Percentiles rank a stretch among this genome's conserved stretches.
These are phyloP conservation scores for Typhlichthys eigenmanni DNA, from an alignment of 2,797 vertebrate genomes.

Conservation along the genomic window DNA sequence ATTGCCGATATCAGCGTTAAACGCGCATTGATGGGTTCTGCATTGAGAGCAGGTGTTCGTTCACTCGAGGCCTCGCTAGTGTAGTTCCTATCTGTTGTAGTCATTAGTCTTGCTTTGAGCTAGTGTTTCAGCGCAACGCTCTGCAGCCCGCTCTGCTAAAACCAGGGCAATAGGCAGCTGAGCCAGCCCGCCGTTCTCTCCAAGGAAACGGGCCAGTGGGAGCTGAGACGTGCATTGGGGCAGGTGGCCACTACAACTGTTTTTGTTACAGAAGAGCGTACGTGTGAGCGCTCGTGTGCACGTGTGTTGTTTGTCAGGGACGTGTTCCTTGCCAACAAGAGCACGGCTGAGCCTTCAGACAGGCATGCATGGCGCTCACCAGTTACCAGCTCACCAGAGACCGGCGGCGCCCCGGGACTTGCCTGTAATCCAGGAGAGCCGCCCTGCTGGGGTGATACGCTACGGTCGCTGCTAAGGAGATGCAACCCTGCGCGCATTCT, in stretches of 20 bases:
- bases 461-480: slow-evolving; percentile 29
- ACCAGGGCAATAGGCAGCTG: slow-evolving; percentile 41
- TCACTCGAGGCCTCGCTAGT: slow-evolving; percentile 40
- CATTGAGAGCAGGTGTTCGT: slow-evolving; percentile 39
- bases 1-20: too few species aligned
- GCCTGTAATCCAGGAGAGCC: slow-evolving; percentile 47
- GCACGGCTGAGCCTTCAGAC: slow-evolving; percentile 44
- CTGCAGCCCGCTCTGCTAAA: slow-evolving; percentile 46
- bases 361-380: slow-evolving; percentile 42
- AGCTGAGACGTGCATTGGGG: slow-evolving; percentile 31
- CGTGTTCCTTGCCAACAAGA: slow-evolving; percentile 59
- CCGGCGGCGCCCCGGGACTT: slow-evolving; percentile 50
- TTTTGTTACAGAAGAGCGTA: slow-evolving; percentile 39
- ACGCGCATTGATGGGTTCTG: slow-evolving; percentile 18
- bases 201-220: slow-evolving; percentile 19
- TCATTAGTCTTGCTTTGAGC: slow-evolving; percentile 66
- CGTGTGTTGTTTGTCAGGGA: slow-evolving; percentile 51
- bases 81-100: slow-evolving; percentile 50
- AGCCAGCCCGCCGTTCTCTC: slow-evolving; percentile 3
- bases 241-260: slow-evolving; percentile 47
- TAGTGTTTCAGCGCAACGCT: slow-evolving; percentile 27
- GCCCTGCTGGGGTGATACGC: slow-evolving; percentile 17
- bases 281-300: slow-evolving; percentile 1
- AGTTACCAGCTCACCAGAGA: slow-evolving; percentile 57
- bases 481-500: slow-evolving; percentile 34